Percentiles rank a stretch among this genome's conserved stretches.
These are phyloP conservation scores for Ciconia boyciana DNA, from an alignment of 2,113 vertebrate genomes.

Conservation along the genomic window DNA sequence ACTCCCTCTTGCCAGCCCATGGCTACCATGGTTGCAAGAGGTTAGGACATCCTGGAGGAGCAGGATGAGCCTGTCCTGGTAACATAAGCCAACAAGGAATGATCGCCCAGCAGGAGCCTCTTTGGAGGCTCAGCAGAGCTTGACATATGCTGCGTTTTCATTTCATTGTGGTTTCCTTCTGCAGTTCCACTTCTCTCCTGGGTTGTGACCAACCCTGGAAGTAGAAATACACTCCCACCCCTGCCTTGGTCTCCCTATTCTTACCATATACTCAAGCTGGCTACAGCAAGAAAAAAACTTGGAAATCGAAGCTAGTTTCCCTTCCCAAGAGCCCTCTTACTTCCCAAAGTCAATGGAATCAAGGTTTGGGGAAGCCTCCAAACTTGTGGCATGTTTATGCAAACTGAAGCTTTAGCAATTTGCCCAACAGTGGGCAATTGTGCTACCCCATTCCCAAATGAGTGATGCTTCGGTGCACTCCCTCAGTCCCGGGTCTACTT, in stretches of 20 bases:
- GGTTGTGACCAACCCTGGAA: background rate
- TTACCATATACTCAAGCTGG: background rate
- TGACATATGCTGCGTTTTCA: background rate
- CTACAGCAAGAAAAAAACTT: background rate
- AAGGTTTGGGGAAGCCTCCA: background rate
- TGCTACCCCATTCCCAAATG: background rate
- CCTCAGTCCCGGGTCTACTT: background rate
- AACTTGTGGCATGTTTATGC: background rate
- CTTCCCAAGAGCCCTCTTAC: background rate
- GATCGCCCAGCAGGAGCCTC: background rate
- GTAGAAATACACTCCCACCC: background rate
- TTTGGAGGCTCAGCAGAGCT: background rate
- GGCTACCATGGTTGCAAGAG: background rate
- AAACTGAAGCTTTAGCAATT: constrained; percentile 24
- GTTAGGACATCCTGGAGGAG: background rate
- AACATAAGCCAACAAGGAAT: background rate
- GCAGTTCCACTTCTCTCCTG: background rate
- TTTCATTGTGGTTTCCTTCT: background rate
- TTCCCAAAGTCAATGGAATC: background rate
- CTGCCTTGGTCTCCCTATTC: background rate
- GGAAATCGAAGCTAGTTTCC: background rate
- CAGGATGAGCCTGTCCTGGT: background rate
- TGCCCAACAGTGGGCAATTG: background rate
- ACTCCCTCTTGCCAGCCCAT: constrained; percentile 5
- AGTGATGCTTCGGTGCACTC: background rate